phyloP scores from a whole-genome alignment of 2,113 vertebrate genomes.

The Dermatemys mawii region DNA sequence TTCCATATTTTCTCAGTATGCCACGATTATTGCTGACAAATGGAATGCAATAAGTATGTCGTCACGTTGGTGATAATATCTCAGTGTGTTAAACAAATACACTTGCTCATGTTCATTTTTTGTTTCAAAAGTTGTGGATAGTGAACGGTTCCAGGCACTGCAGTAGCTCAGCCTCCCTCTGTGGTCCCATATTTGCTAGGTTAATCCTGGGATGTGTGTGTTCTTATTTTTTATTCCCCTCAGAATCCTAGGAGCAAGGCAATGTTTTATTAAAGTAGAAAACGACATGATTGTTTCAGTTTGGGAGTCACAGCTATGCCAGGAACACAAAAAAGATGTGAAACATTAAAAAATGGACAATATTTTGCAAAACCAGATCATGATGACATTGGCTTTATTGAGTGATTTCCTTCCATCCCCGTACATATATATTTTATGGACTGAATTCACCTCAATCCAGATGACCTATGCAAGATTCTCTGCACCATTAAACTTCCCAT shows the following conservation, averaged over 20 bases:
- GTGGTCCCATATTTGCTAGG: too few relatives aligned
- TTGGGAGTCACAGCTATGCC: neutral
- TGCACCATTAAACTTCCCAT: slow-evolving; percentile 18
- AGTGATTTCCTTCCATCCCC: neutral
- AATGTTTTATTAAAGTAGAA: neutral
- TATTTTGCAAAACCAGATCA: neutral
- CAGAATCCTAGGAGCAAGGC: neutral
- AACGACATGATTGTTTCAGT: neutral
- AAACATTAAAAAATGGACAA: neutral
- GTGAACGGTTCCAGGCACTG: too few relatives aligned
- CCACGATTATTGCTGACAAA: too few relatives aligned
- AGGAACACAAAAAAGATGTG: neutral
- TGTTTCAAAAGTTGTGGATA: too few relatives aligned
- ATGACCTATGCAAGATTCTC: neutral
- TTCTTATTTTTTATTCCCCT: neutral
- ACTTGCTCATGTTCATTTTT: too few relatives aligned
- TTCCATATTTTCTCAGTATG: too few relatives aligned
- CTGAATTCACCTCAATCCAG: neutral
- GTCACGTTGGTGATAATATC: too few relatives aligned
- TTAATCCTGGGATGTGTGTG: too few relatives aligned
- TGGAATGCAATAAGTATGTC: too few relatives aligned
- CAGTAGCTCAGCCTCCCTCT: too few relatives aligned
- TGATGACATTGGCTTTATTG: neutral
- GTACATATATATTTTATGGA: neutral
- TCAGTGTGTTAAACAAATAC: too few relatives aligned